These are phyloP conservation scores for Zoanthus sociatus DNA, from an alignment of 92 coral and sea anemone genomes.

Conservation along the genomic window DNA sequence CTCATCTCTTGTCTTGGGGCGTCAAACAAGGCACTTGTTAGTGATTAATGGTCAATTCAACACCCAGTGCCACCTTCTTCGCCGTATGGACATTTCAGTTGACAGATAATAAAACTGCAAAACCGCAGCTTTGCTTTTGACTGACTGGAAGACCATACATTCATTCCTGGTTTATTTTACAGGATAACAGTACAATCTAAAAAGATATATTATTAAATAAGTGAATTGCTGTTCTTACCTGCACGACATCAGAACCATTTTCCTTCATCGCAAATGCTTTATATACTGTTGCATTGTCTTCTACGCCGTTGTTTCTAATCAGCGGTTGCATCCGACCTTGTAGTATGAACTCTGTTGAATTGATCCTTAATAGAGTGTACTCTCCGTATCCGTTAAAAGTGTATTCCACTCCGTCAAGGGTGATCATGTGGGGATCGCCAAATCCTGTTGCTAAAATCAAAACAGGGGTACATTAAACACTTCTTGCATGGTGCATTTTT, in stretches of 20 bases:
- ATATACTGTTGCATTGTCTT: slow-evolving; percentile 33
- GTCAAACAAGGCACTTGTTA: too few relatives aligned
- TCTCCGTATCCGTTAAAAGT: slow-evolving; percentile 52
- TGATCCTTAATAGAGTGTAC: slow-evolving; percentile 20
- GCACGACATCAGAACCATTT: background rate
- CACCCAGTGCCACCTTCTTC: too few relatives aligned
- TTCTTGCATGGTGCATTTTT: too few relatives aligned
- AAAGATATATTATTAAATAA: too few relatives aligned
- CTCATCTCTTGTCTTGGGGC: too few relatives aligned
- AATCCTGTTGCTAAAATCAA: background rate
- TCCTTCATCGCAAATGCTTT: slow-evolving; percentile 27
- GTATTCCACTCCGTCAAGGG: slow-evolving; percentile 39
- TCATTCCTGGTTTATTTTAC: too few relatives aligned
- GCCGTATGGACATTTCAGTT: too few relatives aligned
- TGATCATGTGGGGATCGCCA: slow-evolving; percentile 48
- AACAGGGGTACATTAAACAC: background rate
- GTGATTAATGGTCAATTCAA: too few relatives aligned
- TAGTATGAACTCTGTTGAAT: slow-evolving; percentile 17
- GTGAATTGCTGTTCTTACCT: background rate
- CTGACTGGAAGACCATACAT: too few relatives aligned
- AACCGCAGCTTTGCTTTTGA: too few relatives aligned
- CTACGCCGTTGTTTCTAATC: slow-evolving; percentile 1
- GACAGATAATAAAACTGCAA: too few relatives aligned
- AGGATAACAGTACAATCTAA: too few relatives aligned
- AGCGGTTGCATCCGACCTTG: slow-evolving; percentile 47